These are phyloP conservation scores for Leptinotarsa peninsularis DNA, from an alignment of 2,888 invertebrate species.

Conservation along the genomic window DNA sequence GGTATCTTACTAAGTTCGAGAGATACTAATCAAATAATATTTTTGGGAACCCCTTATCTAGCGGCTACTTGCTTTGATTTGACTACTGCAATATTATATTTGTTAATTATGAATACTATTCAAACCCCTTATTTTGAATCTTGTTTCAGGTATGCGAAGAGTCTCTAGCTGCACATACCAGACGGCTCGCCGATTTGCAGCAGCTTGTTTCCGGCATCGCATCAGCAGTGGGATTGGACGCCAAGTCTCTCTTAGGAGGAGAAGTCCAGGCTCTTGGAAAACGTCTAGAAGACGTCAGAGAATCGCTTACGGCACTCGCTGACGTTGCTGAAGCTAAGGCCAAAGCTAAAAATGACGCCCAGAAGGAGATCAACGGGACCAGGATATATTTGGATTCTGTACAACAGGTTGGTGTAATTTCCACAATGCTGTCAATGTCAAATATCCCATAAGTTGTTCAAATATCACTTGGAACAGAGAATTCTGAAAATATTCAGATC, in stretches of 20 bases:
- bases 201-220: conserved; percentile 83
- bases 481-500: too few relatives aligned
- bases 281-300: conserved; percentile 80
- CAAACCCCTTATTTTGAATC: background rate
- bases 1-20: too few relatives aligned
- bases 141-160: conserved; percentile 78
- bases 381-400: conserved; percentile 77
- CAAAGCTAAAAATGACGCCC: conserved; percentile 68
- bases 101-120: too few relatives aligned
- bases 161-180: conserved; percentile 78
- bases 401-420: conserved; percentile 74
- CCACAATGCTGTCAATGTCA: too few relatives aligned
- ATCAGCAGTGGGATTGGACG: conserved; percentile 80
- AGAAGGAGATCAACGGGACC: conserved; percentile 71
- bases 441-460: too few relatives aligned
- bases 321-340: conserved; percentile 82
- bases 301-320: conserved; percentile 79
- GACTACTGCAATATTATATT: too few relatives aligned
- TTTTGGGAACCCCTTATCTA: too few relatives aligned
- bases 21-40: too few relatives aligned
- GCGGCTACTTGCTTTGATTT: too few relatives aligned
- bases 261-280: conserved; percentile 83
- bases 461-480: too few relatives aligned
- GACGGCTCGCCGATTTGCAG: conserved; percentile 76
- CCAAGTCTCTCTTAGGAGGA: conserved; percentile 77